Percentiles rank a stretch among this genome's conserved stretches.
phyloP scores from a whole-genome alignment of 92 coral and sea anemone species.

The Epizoanthus scotinus region DNA sequence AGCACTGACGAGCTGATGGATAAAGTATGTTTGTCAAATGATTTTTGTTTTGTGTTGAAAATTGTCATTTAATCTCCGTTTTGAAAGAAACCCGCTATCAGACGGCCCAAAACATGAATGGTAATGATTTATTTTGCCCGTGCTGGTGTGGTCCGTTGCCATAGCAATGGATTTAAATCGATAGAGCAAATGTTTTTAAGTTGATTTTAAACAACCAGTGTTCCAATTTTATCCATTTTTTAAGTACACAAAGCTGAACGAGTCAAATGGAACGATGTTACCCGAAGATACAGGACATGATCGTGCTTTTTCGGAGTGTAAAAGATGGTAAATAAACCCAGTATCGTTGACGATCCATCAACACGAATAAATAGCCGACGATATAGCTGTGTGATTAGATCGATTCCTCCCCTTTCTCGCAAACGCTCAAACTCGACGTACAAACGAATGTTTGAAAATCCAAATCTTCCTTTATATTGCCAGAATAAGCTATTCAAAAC shows the following conservation, averaged over 20 bases:
- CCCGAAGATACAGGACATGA: too few relatives aligned
- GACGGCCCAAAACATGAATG: too few relatives aligned
- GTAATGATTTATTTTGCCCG: background rate
- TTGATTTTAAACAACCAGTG: background rate
- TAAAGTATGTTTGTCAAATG: background rate
- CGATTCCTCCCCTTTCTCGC: too few relatives aligned
- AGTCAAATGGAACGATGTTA: background rate
- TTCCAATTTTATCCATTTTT: background rate
- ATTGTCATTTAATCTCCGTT: background rate
- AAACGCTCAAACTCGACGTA: too few relatives aligned
- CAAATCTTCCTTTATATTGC: too few relatives aligned
- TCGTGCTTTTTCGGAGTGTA: too few relatives aligned
- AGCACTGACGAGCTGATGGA: background rate
- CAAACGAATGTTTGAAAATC: too few relatives aligned
- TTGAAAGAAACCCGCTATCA: background rate
- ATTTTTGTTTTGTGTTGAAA: background rate
- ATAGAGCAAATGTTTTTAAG: background rate
- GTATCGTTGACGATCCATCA: too few relatives aligned
- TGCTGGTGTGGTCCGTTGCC: background rate
- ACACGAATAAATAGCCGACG: too few relatives aligned
- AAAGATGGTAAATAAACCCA: too few relatives aligned
- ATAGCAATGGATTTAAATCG: slow-evolving; percentile 9
- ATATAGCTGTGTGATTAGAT: too few relatives aligned
- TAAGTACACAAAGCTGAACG: background rate
- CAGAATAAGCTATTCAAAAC: too few relatives aligned